Base-by-base conservation (phyloP, 2,888 invertebrate genomes). In the Sphaeridia pumilis region DNA sequence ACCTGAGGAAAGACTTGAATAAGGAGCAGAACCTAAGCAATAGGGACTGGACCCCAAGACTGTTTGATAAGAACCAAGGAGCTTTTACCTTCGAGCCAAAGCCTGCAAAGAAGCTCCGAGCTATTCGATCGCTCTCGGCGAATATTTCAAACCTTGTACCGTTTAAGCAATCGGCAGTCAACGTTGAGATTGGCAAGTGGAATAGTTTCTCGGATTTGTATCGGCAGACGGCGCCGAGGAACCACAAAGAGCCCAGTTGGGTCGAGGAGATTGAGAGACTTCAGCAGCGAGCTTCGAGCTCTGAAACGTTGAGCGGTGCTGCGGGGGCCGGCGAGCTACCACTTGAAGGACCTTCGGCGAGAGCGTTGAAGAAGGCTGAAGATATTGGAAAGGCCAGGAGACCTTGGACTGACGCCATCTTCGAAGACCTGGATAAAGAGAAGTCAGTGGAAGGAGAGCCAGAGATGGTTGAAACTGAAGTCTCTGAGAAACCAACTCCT, bases 41-140 rank as follows among this genome's bases (percentile, higher is more conserved):
- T 20, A 60, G 59, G 36, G 61, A 65, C 38, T 65, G 65, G 65
- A 65, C 65, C 5, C 65, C 65, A 1, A 31, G 63, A 44, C 54
- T 65, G 21, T 65, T 65, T 1, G 45, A 31, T 14, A 42, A 46
- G 12, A 4, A 12, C 7, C 41, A 43, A 20, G 24, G 36, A 10
- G 21, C 4, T 2, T 50, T 41, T 27, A 31, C 7, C 31, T 54
- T 31, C 38, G 49, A 54, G 22, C 38, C 34, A 3, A 42, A 49
- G 3, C 66, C 79, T 45, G 82, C 79, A 68, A 87, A 85, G 70
- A 84, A 84, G 67, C 35, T 63, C 22, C 77, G 86, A 54, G 87
- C 87, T 1, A 82, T 84, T 0, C 75, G 87, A 58, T 87, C 87
- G 2, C 73, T 86, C 46, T 88, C 88, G 0, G 88, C 87, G 0